A percentile compares a stretch with the other conserved stretches of the same genome.
phyloP scores from a whole-genome alignment of 2,797 vertebrate species.

The Podarcis siculus region DNA sequence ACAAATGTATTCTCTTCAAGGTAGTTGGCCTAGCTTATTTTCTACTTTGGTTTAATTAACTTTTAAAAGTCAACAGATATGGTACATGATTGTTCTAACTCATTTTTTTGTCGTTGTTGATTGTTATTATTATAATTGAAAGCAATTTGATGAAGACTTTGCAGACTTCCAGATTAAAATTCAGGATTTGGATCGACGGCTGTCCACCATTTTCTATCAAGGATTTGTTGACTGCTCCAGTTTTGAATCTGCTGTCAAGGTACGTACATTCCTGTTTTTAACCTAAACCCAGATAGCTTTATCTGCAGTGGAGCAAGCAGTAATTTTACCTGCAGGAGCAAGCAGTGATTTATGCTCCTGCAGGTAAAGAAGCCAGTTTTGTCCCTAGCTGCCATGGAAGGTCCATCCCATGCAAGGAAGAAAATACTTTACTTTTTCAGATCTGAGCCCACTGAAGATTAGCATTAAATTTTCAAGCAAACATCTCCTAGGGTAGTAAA shows the following conservation, averaged over 20 bases:
- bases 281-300: background rate
- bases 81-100: rapidly evolving
- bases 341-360: background rate
- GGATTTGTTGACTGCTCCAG: slow-evolving; percentile 74
- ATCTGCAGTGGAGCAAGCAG: background rate
- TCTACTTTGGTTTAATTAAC: background rate
- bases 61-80: background rate
- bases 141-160: slow-evolving; percentile 76
- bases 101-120: background rate
- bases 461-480: background rate
- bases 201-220: slow-evolving; percentile 79
- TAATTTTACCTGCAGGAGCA: background rate
- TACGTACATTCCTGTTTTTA: slow-evolving; percentile 8
- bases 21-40: rapidly evolving
- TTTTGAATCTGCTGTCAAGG: slow-evolving; percentile 75
- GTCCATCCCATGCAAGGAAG: background rate
- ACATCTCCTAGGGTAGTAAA: background rate
- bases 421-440: background rate
- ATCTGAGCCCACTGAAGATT: background rate
- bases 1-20: rapidly evolving
- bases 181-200: slow-evolving; percentile 74
- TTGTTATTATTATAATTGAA: slow-evolving; percentile 3
- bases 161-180: slow-evolving; percentile 77
- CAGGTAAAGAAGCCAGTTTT: background rate
- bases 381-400: background rate